These are phyloP conservation scores for Busseola fusca DNA, from an alignment of 2,888 invertebrate genomes.

Conservation along the genomic window DNA sequence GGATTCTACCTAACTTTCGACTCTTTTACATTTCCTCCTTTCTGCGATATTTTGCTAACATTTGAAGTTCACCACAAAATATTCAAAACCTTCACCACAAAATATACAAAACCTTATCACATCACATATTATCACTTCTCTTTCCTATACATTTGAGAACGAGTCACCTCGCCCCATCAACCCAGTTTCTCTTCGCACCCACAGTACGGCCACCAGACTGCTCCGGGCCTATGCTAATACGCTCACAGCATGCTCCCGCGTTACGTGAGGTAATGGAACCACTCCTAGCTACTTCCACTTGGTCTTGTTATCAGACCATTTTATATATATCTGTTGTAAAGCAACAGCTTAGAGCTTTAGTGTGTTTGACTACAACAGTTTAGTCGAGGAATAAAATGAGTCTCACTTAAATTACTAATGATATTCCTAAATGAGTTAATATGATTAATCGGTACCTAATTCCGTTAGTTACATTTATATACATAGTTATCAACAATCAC, in stretches of 20 bases:
- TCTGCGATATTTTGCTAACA: neutral
- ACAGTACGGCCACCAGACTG: constrained; percentile 54
- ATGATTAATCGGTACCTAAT: neutral
- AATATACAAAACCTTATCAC: neutral
- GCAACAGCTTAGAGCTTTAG: neutral
- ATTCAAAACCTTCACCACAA: neutral
- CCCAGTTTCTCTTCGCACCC: neutral
- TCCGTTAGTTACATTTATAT: neutral
- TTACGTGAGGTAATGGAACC: constrained; percentile 82
- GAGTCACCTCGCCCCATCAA: neutral
- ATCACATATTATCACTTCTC: neutral
- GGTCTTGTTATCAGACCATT: constrained; percentile 76
- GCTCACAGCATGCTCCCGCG: constrained; percentile 74
- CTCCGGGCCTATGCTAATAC: constrained; percentile 75
- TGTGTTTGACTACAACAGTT: constrained; percentile 25
- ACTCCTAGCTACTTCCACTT: constrained; percentile 79
- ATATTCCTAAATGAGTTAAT: neutral
- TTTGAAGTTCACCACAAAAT: neutral
- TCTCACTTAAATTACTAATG: constrained; percentile 2
- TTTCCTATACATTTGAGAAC: neutral
- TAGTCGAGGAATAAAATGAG: constrained; percentile 9
- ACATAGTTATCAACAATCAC: neutral
- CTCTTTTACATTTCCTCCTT: neutral
- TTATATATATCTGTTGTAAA: constrained; percentile 61
- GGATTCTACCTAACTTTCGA: neutral